Conservation (phyloP, 2,113 vertebrate species). For the Panthera leo region DNA sequence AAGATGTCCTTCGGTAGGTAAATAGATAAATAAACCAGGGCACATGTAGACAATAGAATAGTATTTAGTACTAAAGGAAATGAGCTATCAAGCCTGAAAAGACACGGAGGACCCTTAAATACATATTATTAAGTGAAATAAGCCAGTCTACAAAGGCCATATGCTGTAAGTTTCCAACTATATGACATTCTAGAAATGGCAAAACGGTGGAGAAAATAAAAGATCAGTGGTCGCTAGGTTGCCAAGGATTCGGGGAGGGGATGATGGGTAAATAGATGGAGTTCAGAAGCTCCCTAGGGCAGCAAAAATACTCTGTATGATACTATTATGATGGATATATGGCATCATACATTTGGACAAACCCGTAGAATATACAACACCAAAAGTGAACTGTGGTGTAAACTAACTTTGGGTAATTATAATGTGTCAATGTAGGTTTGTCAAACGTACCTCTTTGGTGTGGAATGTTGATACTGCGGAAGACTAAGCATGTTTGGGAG, state of each 20-base stretch:
- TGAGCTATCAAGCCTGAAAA: too few relatives aligned
- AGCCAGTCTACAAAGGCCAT: background rate
- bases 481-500: background rate
- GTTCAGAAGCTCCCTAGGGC: background rate
- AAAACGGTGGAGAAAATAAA: background rate
- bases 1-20: too few relatives aligned
- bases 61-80: too few relatives aligned
- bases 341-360: background rate
- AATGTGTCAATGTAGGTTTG: background rate
- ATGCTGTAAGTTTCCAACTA: background rate
- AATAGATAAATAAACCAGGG: too few relatives aligned
- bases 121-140: background rate
- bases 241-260: background rate
- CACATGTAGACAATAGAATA: too few relatives aligned
- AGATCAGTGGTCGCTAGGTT: background rate
- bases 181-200: background rate
- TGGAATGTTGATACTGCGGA: background rate
- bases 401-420: background rate
- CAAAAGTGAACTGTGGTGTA: background rate
- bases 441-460: background rate
- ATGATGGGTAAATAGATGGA: background rate
- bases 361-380: background rate
- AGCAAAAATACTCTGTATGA: background rate
- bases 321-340: background rate
- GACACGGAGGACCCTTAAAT: too few relatives aligned